These are phyloP conservation scores for Pentamera pediparva DNA, from an alignment of 53 echinoderm and acorn worm genomes.

Conservation along the genomic window DNA sequence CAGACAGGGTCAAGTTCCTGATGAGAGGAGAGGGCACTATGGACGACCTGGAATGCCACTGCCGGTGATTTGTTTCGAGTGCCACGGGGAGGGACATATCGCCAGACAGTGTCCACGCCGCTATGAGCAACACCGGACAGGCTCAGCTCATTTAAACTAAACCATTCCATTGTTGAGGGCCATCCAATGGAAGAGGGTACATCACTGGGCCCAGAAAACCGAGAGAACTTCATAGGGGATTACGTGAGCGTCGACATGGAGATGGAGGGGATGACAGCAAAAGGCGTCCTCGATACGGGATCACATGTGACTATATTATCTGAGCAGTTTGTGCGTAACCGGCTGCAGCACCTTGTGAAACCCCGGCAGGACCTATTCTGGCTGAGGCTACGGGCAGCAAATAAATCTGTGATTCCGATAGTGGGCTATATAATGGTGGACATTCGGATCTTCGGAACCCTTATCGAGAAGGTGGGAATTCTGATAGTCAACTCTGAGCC, in stretches of 20 bases:
- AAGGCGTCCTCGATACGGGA: constrained; percentile 12
- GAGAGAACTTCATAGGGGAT: not conserved
- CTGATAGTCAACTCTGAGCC: not conserved
- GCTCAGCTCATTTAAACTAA: constrained; percentile 4
- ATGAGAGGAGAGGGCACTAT: not conserved
- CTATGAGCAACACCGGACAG: not conserved
- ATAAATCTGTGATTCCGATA: not conserved
- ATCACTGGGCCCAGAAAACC: not conserved
- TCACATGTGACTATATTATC: constrained; percentile 12
- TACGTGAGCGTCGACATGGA: not conserved
- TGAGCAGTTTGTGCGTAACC: not conserved
- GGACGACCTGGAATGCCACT: not conserved
- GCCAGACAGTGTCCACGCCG: not conserved
- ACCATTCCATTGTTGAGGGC: constrained; percentile 8
- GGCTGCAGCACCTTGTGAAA: not conserved
- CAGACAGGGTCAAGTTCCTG: not conserved
- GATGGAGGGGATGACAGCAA: constrained; percentile 8
- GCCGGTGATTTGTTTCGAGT: constrained; percentile 1
- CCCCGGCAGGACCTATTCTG: not conserved
- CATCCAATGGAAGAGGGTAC: not conserved
- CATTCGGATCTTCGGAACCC: not conserved
- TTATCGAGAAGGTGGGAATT: not conserved
- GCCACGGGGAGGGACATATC: not conserved
- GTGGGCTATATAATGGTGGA: not conserved
- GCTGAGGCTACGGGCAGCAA: constrained; percentile 12